Conservation (phyloP, 1,140 invertebrate genomes). For the Pachypsylla venusta region DNA sequence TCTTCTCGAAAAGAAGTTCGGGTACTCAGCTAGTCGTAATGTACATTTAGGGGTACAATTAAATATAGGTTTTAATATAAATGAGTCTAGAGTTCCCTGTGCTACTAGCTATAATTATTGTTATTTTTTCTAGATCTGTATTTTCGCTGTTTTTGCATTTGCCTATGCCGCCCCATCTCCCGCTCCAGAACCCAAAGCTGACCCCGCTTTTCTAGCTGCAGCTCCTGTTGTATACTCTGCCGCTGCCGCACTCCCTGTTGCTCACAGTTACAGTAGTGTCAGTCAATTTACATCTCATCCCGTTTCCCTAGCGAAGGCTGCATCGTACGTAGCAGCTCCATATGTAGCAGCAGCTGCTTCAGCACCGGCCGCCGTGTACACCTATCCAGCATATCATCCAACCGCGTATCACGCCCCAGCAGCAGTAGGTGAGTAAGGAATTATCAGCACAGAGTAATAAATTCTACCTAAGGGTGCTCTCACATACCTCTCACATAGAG, state of each 20-base stretch:
- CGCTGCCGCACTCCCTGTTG: not conserved
- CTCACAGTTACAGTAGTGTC: conserved; percentile 1
- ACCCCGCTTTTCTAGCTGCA: not conserved
- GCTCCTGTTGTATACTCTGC: not conserved
- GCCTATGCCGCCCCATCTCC: not conserved
- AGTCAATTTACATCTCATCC: not conserved
- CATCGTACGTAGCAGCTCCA: not conserved
- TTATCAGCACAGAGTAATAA: too few relatives aligned
- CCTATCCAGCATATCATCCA: not conserved
- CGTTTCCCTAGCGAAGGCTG: not conserved
- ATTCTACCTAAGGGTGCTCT: too few relatives aligned
- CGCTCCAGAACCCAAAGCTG: not conserved
- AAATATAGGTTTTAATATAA: too few relatives aligned
- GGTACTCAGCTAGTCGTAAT: too few relatives aligned
- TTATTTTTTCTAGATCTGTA: too few relatives aligned
- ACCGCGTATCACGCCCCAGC: not conserved
- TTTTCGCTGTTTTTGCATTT: too few relatives aligned
- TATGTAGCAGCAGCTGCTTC: not conserved
- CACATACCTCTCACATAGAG: too few relatives aligned
- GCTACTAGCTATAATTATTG: too few relatives aligned
- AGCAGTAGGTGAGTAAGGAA: not conserved
- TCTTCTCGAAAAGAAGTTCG: too few relatives aligned
- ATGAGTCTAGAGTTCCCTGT: too few relatives aligned
- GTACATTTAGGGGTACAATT: too few relatives aligned
- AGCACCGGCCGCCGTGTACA: not conserved